Evolutionary conservation across 2,888 invertebrate species (phyloP).

Genomic region (Athalia cordata): DNA sequence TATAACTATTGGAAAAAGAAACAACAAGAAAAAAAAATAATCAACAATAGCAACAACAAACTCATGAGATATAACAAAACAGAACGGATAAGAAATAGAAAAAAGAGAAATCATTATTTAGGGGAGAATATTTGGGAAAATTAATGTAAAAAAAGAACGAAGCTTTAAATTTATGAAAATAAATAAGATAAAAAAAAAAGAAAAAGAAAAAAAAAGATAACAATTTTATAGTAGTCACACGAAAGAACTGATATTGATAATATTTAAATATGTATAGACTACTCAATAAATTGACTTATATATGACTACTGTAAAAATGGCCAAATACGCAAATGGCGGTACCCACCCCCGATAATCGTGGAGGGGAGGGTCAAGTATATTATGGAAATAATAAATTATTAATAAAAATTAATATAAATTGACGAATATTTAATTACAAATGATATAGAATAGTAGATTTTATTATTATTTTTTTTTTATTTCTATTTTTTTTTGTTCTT

Average conservation of each 20-base stretch:
- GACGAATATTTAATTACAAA: constrained; percentile 72
- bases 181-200: constrained; percentile 57
- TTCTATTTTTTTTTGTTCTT: constrained; percentile 51
- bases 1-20: neutral
- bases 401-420: constrained; percentile 73
- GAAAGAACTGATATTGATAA: constrained; percentile 78
- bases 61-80: constrained; percentile 30
- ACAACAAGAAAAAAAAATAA: constrained; percentile 1
- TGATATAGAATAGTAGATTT: constrained; percentile 69
- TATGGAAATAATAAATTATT: constrained; percentile 73
- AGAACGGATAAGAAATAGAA: constrained; percentile 49
- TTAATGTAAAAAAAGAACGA: constrained; percentile 65
- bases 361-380: constrained; percentile 67
- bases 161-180: constrained; percentile 72
- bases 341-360: constrained; percentile 52
- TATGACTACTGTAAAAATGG: constrained; percentile 72
- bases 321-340: constrained; percentile 71
- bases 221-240: constrained; percentile 73
- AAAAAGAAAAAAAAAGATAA: constrained; percentile 53
- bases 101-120: constrained; percentile 47
- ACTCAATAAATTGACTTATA: constrained; percentile 70
- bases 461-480: constrained; percentile 66
- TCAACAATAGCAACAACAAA: neutral
- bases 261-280: constrained; percentile 65
- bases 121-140: constrained; percentile 50